Base-by-base conservation (phyloP, 35 echinoderm and acorn worm genomes). In the Amphiura filiformis region DNA sequence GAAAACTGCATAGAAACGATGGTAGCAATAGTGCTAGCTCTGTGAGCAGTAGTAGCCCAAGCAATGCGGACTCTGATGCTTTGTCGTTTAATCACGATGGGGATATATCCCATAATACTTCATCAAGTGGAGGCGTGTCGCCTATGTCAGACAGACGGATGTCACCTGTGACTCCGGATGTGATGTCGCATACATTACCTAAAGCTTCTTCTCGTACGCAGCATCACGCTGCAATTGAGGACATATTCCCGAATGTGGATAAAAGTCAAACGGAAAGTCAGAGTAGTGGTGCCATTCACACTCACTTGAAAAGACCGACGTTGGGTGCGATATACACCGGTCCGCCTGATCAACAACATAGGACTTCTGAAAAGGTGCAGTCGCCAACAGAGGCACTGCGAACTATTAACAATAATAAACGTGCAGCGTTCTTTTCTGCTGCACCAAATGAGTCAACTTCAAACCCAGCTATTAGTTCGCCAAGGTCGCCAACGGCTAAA, bases 21-120 rank as follows among this genome's bases (percentile, higher is more conserved):
- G 84, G 81, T 9, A 86, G 92, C 33, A 92, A 97, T 79, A 97
- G 95, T 75, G 85, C 85, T 36, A 97, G 95, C 56, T 97, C 95
- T 18, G 85, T 93, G 13, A 93, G 85, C 49, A 97, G 88, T 84
- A 83, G 75, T 81, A 77, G 85, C 12, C 82, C 80, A 31, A 92
- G 81, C 39, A 85, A 85, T 40, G 82, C 78, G 13, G 87, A 89
- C 78, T 92, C 90, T 1, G 93, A 95, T 38, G 86, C 80, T 0
- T 49, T 79, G 47, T 87, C 85, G 26, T 92, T 81, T 13, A 95
- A 95, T 37, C 77, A 79, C 7, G 90, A 95, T 36, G 94, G 94
- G 3, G 94, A 96, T 65, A 76, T 96, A 13, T 96, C 94, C 0
- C 94, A 92, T 36, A 92, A 85, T 38, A 64, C 86, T 11, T 96